Evolutionary conservation across 2,888 invertebrate species (phyloP).

Genomic region (Perizoma flavofasciatum): DNA sequence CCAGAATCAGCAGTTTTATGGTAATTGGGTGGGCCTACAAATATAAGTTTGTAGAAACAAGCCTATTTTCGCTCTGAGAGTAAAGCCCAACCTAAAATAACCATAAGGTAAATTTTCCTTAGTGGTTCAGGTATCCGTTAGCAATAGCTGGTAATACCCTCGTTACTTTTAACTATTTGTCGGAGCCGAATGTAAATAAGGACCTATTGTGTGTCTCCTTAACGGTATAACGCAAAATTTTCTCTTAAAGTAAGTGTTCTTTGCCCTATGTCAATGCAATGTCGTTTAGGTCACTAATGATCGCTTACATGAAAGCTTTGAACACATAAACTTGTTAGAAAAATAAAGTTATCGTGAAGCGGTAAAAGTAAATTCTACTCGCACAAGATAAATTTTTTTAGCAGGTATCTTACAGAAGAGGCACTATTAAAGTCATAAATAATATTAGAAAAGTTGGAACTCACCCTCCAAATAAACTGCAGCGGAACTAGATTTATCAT

Average conservation of each 20-base stretch:
- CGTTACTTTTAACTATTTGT: slow-evolving; percentile 39
- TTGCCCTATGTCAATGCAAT: slow-evolving; percentile 21
- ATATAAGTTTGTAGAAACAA: slow-evolving; percentile 17
- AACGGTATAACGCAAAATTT: slow-evolving; percentile 22
- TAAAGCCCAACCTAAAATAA: slow-evolving; percentile 29
- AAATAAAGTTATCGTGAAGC: not conserved
- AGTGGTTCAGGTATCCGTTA: slow-evolving; percentile 32
- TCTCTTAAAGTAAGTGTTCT: slow-evolving; percentile 25
- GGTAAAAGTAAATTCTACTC: not conserved
- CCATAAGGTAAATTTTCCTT: slow-evolving; percentile 32
- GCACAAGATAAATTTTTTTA: too few relatives aligned
- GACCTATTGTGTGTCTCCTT: slow-evolving; percentile 29
- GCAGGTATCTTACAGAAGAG: too few relatives aligned
- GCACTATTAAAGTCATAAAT: too few relatives aligned
- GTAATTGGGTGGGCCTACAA: slow-evolving; percentile 13
- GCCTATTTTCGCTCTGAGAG: not conserved
- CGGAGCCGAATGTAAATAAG: slow-evolving; percentile 36
- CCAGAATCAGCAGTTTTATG: slow-evolving; percentile 7
- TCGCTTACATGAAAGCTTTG: slow-evolving; percentile 22
- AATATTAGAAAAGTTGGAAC: slow-evolving; percentile 57
- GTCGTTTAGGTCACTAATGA: slow-evolving; percentile 30
- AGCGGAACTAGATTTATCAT: slow-evolving; percentile 88
- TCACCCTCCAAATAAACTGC: slow-evolving; percentile 91
- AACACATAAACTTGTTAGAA: slow-evolving; percentile 15
- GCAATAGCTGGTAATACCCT: slow-evolving; percentile 31